Base-by-base conservation (phyloP, 2,113 vertebrate genomes). In the pig (Sus scrofa) region DNA sequence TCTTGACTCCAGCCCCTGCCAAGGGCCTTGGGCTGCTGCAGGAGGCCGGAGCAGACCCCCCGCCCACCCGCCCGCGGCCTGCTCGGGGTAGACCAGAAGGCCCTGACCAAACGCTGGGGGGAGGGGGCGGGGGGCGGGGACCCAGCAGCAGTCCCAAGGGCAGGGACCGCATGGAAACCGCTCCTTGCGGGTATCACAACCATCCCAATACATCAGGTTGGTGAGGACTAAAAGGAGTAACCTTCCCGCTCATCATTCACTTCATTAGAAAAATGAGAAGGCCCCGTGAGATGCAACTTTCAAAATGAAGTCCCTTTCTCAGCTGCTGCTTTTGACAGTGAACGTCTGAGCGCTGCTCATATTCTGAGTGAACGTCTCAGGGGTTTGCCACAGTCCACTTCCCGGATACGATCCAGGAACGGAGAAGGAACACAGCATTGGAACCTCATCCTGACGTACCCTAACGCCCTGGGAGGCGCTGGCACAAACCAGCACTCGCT, bases 261-360 rank as follows among this genome's bases (percentile, higher is more conserved):
- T 93, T 85, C 24, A 52, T 32, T 20, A 86, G 9, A 22, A 77
- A 78, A 91, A 44, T 67, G 34, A 77, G 44, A 90, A 44, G 58
- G 30, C 26, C 19, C 67, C 78, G 19, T 11, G 30, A 60, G 30
- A 79, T 9, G 44, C 37, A 96, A 74, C 54, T 91, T 83, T 90
- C 62, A 22, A 87, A 88, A 30, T 78, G n/a, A 60, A 95, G 87
- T 44, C 58, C 60, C 39, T 60, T 71, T 18, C 27, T 32, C 30
- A 50, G 27, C 8, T 50, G 44, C 22, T 67, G 6, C 24, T 75
- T 86, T 77, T 63, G 37, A 68, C 11, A 78, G 26, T 1, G 44
- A 50, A 39, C 4, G 44, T 67, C 32, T 7, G 77, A 1, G 24
- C 8, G 39, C n/a, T 50, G 18, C 11, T 7, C 30, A 34, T 26